Percentiles rank a stretch among this genome's conserved stretches.
Conservation (phyloP, 2,113 vertebrate species). For the Mellivora capensis region DNA sequence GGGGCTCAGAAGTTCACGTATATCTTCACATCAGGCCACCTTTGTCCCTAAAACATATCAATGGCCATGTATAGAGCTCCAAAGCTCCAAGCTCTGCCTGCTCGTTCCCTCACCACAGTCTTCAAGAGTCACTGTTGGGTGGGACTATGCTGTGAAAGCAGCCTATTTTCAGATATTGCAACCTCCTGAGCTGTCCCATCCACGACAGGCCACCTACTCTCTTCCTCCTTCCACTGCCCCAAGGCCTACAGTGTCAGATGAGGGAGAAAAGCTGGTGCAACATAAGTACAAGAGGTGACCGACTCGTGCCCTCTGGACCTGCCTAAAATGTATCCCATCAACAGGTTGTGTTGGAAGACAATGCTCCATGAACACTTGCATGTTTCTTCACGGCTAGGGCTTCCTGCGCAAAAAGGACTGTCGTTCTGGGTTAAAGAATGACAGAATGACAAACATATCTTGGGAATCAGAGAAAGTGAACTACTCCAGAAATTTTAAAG, state of each 20-base stretch:
- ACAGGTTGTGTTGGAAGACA: not conserved
- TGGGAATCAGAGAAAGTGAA: not conserved
- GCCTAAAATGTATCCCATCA: not conserved
- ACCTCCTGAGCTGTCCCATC: not conserved
- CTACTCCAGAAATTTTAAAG: not conserved
- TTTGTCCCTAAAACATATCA: not conserved
- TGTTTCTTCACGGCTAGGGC: not conserved
- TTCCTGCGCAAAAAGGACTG: not conserved
- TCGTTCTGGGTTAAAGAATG: not conserved
- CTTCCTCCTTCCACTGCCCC: not conserved
- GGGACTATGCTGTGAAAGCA: not conserved
- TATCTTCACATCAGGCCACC: not conserved
- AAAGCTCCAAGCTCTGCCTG: not conserved
- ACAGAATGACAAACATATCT: not conserved
- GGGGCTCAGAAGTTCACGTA: not conserved
- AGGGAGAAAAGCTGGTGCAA: not conserved
- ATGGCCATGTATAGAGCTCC: not conserved
- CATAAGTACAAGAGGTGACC: not conserved
- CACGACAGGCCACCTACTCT: not conserved
- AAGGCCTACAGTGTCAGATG: not conserved
- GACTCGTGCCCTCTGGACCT: not conserved
- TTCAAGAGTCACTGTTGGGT: not conserved
- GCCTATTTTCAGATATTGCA: not conserved
- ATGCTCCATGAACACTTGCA: not conserved
- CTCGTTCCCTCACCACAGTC: not conserved